Base-by-base conservation (phyloP, 2,113 vertebrate species). In the Mormyrus lacerda region DNA sequence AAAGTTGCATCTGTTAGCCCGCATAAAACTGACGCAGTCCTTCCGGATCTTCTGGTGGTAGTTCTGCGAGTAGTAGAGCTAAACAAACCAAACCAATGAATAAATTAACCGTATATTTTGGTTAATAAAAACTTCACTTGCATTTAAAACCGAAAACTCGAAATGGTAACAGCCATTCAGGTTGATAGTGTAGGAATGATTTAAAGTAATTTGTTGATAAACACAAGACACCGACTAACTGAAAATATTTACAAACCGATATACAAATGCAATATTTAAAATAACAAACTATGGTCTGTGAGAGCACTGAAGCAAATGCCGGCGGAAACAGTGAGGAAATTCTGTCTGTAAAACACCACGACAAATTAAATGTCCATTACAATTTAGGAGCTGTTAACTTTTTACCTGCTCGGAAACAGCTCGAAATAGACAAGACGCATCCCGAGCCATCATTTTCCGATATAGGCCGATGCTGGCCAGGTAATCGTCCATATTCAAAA, bases 401-500 rank as follows among this genome's bases (percentile, higher is more conserved):
- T 88, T 94, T 94, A 99, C 98, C 97, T 99, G 97, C 92, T 99
- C 98, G 0, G 98, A 98, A 92, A 99, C 96, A 42, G 97, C 97
- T 90, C 98, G 94, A 94, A 99, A 99, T 84, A 99, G 96, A 85
- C 98, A 99, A 48, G 98, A 98, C 42, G 97, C 97, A 93, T 99
- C 98, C 90, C 97, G 96, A 11, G 98, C 97, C 89, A 97, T 97
- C 94, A 98, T 97, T 94, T 99, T 99, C 88, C 98, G 94, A 95
- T 98, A 99, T 51, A 99, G 96, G 3, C 98, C 97, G 91, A 98
- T 94, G 89, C 95, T 97, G 93, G 94, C 93, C 93, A 99, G 96
- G 92, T 97, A 99, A 91, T 99, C 98, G 93, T 99, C 98, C 98
- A 99, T 99, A 93, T 97, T 97, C 89, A 97, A 94, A 90, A 96